Percentiles rank a stretch among this genome's conserved stretches.
Conservation (phyloP, 1,140 invertebrate species). For the Delia radicum region DNA sequence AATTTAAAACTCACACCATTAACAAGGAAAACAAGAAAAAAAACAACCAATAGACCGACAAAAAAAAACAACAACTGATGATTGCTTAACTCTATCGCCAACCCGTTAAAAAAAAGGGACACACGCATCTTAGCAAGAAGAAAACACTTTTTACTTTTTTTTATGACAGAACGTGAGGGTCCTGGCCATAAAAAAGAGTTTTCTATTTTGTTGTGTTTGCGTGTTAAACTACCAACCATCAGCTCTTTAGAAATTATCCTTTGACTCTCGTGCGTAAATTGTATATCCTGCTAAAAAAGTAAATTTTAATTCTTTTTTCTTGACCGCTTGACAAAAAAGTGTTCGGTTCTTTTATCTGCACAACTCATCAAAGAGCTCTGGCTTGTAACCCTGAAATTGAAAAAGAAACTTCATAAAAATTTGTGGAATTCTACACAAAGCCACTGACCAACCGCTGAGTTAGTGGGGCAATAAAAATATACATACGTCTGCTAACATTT, state of each 20-base stretch:
- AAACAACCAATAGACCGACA: background rate
- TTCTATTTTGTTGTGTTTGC: too few species aligned
- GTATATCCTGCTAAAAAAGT: too few species aligned
- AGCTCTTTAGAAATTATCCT: too few species aligned
- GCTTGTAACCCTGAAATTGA: background rate
- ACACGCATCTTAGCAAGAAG: background rate
- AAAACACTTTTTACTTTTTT: background rate
- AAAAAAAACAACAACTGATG: background rate
- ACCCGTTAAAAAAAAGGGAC: background rate
- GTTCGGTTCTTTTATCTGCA: background rate
- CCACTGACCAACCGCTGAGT: constrained; percentile 28
- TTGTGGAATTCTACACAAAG: constrained; percentile 10
- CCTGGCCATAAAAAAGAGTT: constrained; percentile 2
- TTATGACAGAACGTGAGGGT: background rate
- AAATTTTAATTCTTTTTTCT: too few species aligned
- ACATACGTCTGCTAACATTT: background rate
- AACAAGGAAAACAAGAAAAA: background rate
- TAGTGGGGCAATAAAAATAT: constrained; percentile 28
- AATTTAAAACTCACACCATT: background rate
- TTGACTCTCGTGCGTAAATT: too few species aligned
- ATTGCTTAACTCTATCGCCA: background rate
- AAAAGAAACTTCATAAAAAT: background rate
- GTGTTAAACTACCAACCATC: too few species aligned
- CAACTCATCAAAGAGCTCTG: too few species aligned
- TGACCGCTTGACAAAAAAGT: background rate